phyloP scores from a whole-genome alignment of 2,888 invertebrate genomes.

The Allacma fusca region DNA sequence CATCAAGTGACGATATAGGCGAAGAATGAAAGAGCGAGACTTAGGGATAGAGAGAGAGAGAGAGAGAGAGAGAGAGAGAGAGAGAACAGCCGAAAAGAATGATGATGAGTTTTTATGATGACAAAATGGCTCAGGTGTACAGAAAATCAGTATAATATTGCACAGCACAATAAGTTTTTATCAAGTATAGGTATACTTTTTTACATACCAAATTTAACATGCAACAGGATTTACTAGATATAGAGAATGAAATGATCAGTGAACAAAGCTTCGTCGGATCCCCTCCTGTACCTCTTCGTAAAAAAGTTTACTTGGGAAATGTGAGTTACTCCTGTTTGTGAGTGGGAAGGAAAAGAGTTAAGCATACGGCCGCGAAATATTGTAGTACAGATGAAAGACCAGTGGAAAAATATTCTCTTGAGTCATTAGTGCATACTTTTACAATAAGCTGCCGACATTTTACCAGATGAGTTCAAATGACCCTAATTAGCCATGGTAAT shows the following conservation, averaged over 20 bases:
- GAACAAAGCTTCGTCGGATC: neutral
- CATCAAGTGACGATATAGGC: neutral
- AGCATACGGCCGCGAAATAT: neutral
- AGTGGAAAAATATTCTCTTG: neutral
- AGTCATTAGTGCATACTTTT: constrained; percentile 18
- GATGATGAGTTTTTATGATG: constrained; percentile 30
- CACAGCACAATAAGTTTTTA: neutral
- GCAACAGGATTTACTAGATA: neutral
- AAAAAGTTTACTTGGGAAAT: too few species aligned
- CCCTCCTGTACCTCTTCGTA: neutral
- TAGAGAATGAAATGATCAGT: neutral
- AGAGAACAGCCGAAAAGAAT: neutral
- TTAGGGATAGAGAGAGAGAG: neutral
- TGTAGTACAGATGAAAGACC: neutral
- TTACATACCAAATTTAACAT: neutral
- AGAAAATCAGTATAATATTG: neutral
- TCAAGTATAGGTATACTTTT: too few species aligned
- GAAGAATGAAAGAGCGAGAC: neutral
- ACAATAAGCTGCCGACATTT: constrained; percentile 29
- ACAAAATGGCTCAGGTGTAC: constrained; percentile 14
- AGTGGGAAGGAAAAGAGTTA: neutral
- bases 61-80: neutral
- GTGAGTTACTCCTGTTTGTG: too few species aligned
- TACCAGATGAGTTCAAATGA: constrained; percentile 38
- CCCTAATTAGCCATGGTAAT: constrained; percentile 32